Evolutionary conservation across 2,113 vertebrate species (phyloP), one percentile per base, ranked within the genome.

Genomic region (Ibidorhyncha struthersii): DNA sequence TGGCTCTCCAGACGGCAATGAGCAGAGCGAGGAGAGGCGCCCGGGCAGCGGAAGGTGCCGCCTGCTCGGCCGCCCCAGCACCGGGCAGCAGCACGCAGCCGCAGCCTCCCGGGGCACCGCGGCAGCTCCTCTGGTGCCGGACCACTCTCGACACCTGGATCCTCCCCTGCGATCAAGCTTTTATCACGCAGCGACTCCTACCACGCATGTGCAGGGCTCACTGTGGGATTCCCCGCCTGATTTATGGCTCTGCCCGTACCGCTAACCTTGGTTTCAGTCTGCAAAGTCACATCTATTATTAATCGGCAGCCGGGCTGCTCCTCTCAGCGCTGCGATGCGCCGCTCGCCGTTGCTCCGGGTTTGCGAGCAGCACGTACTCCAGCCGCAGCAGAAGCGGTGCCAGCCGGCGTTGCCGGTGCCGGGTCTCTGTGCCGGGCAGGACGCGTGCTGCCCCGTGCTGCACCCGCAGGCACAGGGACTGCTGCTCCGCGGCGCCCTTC

Each of bases 351-450:
- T 8, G 26, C 72, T 59, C 38, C 17, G 38, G 38, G 26, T 14
- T 29, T 29, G 26, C 38, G 26, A 63, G 61, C 61, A 19, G 61
- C 17, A 19, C 26, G 18, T 18, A 27, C 62, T 29, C 20, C 19
- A 8, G 63, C 29, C 9, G 19, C 41, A 19, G 30, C 21, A 36
- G 56, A 10, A 38, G 34, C 0, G 5, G 20, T 71, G 65, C 80
- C 82, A 69, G 49, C 22, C 23, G 22, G 49, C 20, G 3, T n/a
- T 19, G 1, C 1, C 1, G 0, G 13, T n/a, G 40, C 34, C 10
- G 2, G 70, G 12, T 25, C 41, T 21, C 78, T 1, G 0, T 43
- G 70, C 56, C 81, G 2, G 3, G 14, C 49, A 50, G 61, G 58
- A 77, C 45, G 27, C 1, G 3, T 61, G 53, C n/a, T 7, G 19